A percentile compares a stretch with the other conserved stretches of the same genome.
Conservation (phyloP, 2,888 invertebrate species). For the Bellardia bayeri region DNA sequence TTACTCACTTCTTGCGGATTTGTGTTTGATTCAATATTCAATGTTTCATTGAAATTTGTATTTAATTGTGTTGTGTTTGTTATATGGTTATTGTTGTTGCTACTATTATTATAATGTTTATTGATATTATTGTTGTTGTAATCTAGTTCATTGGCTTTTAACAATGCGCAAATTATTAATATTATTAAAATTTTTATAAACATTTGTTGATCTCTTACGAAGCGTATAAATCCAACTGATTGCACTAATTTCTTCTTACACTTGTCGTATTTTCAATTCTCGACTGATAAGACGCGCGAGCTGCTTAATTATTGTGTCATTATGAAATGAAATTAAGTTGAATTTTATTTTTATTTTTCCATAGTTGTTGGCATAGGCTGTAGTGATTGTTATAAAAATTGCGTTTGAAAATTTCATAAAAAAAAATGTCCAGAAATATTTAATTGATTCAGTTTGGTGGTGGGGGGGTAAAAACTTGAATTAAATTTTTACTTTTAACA, state of each 20-base stretch:
- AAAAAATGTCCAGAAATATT: not conserved
- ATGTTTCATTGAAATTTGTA: slow-evolving; percentile 44
- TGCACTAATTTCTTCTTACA: slow-evolving; percentile 50
- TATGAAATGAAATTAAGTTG: slow-evolving; percentile 15
- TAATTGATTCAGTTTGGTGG: too few species aligned
- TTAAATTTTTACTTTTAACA: too few species aligned
- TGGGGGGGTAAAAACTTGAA: too few species aligned
- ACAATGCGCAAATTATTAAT: slow-evolving; percentile 65
- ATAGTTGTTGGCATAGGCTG: not conserved
- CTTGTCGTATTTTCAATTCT: slow-evolving; percentile 53
- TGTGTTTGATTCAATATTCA: slow-evolving; percentile 53
- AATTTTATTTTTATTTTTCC: not conserved
- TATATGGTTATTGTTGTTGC: not conserved
- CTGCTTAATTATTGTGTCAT: slow-evolving; percentile 54
- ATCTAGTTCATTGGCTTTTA: slow-evolving; percentile 70
- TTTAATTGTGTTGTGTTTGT: not conserved
- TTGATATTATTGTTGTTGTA: slow-evolving; percentile 31
- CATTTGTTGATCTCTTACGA: slow-evolving; percentile 68
- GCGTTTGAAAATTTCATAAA: not conserved
- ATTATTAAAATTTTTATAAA: slow-evolving; percentile 68
- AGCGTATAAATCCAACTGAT: slow-evolving; percentile 66
- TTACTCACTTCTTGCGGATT: slow-evolving; percentile 62
- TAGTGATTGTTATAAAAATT: not conserved
- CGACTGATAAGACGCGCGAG: slow-evolving; percentile 52
- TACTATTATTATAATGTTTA: slow-evolving; percentile 25